phyloP scores from a whole-genome alignment of 2,888 invertebrate species.

The Cosmia trapezina region DNA sequence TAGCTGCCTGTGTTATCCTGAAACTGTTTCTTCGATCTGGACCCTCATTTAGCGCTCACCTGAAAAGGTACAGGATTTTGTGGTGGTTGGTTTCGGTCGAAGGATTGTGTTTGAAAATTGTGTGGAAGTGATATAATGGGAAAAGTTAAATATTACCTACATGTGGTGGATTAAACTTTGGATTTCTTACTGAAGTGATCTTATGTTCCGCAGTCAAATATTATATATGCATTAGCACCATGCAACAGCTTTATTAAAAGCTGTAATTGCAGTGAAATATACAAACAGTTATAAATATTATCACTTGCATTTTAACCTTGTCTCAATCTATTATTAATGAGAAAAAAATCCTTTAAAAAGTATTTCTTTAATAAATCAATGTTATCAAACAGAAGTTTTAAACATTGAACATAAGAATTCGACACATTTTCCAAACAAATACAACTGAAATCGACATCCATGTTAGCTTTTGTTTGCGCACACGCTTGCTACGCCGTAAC shows the following conservation, averaged over 20 bases:
- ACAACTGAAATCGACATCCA: background rate
- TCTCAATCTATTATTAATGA: background rate
- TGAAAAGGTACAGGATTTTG: conserved; percentile 84
- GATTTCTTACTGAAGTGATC: conserved; percentile 21
- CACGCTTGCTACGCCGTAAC: conserved; percentile 54
- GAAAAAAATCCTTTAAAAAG: background rate
- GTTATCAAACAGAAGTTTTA: background rate
- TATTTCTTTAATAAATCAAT: background rate
- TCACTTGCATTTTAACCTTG: conserved; percentile 29
- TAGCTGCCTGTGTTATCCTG: conserved; percentile 88
- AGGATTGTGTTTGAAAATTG: conserved; percentile 60
- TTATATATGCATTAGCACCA: background rate
- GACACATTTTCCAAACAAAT: conserved; percentile 48
- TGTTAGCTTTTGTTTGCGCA: conserved; percentile 9
- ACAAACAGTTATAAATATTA: conserved; percentile 4
- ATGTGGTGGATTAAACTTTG: conserved; percentile 20
- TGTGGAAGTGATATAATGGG: conserved; percentile 47
- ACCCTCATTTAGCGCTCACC: conserved; percentile 75
- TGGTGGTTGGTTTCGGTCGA: conserved; percentile 66
- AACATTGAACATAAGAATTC: background rate
- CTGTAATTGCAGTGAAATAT: conserved; percentile 18
- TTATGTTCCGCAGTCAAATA: conserved; percentile 7
- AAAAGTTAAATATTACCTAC: conserved; percentile 12
- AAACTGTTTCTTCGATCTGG: conserved; percentile 83
- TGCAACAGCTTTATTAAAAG: background rate